These are phyloP conservation scores for Aeoliscus strigatus DNA, from an alignment of 2,797 vertebrate species.

Conservation along the genomic window DNA sequence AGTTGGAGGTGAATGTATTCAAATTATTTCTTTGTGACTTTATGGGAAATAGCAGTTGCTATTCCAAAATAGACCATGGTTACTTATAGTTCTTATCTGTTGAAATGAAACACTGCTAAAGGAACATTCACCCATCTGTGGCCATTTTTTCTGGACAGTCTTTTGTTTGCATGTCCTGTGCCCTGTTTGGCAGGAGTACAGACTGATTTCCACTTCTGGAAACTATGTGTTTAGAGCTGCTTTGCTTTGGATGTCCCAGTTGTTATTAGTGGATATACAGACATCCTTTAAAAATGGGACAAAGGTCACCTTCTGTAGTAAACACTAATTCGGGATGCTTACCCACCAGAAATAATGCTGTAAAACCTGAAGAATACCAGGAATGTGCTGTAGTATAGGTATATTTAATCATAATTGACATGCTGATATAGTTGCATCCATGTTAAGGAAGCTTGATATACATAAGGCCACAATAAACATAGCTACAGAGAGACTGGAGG, in stretches of 20 bases:
- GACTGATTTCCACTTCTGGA: slow-evolving; percentile 24
- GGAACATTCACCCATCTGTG: slow-evolving; percentile 8
- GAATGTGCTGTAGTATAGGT: slow-evolving; percentile 39
- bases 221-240: slow-evolving; percentile 17
- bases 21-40: not conserved
- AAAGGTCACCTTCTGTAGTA: slow-evolving; percentile 29
- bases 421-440: too few relatives aligned
- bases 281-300: slow-evolving; percentile 26
- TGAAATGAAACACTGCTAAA: not conserved
- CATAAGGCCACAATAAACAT: slow-evolving; percentile 3
- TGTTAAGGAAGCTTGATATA: slow-evolving; percentile 9
- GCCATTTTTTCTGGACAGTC: slow-evolving; percentile 15
- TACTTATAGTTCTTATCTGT: not conserved
- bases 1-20: too few relatives aligned
- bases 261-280: slow-evolving; percentile 22
- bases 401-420: slow-evolving; percentile 52
- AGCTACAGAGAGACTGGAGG: slow-evolving; percentile 16
- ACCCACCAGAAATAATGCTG: slow-evolving; percentile 20
- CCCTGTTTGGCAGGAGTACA: slow-evolving; percentile 27
- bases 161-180: slow-evolving; percentile 22
- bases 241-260: slow-evolving; percentile 24
- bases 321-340: slow-evolving; percentile 14
- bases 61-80: too few relatives aligned
- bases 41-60: not conserved
- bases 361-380: slow-evolving; percentile 32